Percentiles rank a stretch among this genome's conserved stretches.
phyloP scores from a whole-genome alignment of 2,797 vertebrate species.

The Sylvia borin region DNA sequence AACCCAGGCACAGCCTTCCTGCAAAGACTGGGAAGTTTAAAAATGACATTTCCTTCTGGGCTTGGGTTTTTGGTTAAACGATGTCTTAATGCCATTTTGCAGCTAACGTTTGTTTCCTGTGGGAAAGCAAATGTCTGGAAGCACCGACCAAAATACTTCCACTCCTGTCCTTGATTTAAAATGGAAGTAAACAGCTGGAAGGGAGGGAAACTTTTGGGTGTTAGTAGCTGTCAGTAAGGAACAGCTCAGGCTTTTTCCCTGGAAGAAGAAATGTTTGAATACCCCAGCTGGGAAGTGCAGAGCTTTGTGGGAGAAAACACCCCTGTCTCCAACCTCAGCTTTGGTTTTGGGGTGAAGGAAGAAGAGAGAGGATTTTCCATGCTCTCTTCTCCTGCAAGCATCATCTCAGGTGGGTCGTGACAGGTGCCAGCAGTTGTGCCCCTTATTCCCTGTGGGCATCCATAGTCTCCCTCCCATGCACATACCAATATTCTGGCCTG shows the following conservation, averaged over 20 bases:
- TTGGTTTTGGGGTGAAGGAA: background rate
- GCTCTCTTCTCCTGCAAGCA: background rate
- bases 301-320: background rate
- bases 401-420: fast-evolving
- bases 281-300: background rate
- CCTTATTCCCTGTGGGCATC: background rate
- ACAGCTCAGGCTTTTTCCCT: background rate
- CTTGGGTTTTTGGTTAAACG: background rate
- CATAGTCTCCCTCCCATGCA: background rate
- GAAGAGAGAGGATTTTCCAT: background rate
- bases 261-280: background rate
- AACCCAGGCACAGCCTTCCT: background rate
- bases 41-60: background rate
- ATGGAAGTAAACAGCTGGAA: background rate
- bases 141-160: background rate
- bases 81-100: background rate
- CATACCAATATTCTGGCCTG: background rate
- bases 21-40: fast-evolving
- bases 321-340: fast-evolving
- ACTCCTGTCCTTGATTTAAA: background rate
- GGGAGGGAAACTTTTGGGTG: background rate
- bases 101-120: background rate
- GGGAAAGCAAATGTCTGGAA: background rate
- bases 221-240: background rate
- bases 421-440: background rate